Conservation (phyloP, 2,113 vertebrate species). For the Scartelaos histophorus region DNA sequence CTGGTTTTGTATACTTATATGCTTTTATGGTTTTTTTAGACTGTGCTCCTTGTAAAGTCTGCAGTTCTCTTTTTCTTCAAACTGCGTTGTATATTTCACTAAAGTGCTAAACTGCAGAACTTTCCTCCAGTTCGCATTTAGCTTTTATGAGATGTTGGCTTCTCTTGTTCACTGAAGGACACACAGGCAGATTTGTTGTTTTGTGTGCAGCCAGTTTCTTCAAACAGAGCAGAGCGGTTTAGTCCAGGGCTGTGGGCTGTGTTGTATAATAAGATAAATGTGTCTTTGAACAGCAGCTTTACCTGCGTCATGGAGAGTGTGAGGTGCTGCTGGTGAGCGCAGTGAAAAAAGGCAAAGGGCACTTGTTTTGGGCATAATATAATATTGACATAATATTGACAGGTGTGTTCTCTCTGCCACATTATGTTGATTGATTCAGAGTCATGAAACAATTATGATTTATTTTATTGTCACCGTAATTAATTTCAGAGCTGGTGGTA, state of each 20-base stretch:
- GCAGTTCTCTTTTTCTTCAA: too few species aligned
- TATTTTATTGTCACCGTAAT: background rate
- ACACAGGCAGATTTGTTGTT: conserved; percentile 50
- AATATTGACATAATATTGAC: background rate
- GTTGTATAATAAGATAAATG: conserved; percentile 66
- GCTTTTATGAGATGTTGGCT: conserved; percentile 38
- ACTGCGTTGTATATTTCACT: too few species aligned
- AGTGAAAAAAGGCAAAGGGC: background rate
- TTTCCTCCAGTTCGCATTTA: conserved; percentile 42
- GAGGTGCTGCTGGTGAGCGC: conserved; percentile 24
- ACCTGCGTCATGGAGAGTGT: conserved; percentile 68
- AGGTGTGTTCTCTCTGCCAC: background rate
- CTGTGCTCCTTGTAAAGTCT: too few species aligned
- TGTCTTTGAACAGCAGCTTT: conserved; percentile 42
- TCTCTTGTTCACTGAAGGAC: conserved; percentile 36
- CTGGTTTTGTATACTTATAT: background rate
- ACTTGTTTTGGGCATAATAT: background rate
- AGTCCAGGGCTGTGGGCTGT: conserved; percentile 19
- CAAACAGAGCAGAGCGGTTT: conserved; percentile 51
- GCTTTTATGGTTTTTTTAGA: background rate
- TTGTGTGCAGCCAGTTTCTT: conserved; percentile 33
- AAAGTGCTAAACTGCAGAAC: too few species aligned
- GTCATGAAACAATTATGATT: background rate
- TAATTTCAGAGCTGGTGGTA: background rate
- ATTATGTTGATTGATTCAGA: background rate